A percentile compares a stretch with the other conserved stretches of the same genome.
phyloP scores from a whole-genome alignment of 2,888 invertebrate species.

The Cephus pulcher region DNA sequence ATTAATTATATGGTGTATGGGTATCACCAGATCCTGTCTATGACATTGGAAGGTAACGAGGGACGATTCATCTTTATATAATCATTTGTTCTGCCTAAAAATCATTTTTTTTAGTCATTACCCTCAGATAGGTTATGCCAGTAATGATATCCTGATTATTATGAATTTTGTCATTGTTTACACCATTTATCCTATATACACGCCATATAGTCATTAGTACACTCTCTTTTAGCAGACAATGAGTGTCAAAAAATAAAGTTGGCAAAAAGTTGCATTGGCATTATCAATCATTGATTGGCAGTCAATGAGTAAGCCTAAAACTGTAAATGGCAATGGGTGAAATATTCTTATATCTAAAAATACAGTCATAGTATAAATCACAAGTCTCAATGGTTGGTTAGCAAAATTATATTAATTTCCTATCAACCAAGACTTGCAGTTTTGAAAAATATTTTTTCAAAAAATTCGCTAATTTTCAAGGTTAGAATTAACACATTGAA shows the following conservation, averaged over 20 bases:
- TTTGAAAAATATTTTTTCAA: neutral
- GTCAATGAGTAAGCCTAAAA: neutral
- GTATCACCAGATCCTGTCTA: no score
- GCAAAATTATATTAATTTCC: no score
- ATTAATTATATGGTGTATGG: neutral
- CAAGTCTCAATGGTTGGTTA: no score
- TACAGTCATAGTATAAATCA: no score
- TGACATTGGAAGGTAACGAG: neutral
- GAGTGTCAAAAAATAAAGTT: neutral
- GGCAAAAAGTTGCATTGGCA: no score
- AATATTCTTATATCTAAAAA: neutral
- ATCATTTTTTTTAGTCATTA: neutral
- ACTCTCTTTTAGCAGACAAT: neutral
- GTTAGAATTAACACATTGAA: neutral
- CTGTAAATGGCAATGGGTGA: no score
- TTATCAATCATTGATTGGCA: neutral
- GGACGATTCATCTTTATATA: neutral
- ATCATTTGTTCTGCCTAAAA: neutral
- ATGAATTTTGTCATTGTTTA: no score
- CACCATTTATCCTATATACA: neutral
- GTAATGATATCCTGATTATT: no score
- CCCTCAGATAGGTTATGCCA: neutral
- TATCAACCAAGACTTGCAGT: neutral
- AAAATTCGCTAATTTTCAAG: neutral
- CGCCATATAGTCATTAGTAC: neutral